phyloP scores from a whole-genome alignment of 2,888 invertebrate species.

The Pyrocoelia pectoralis region DNA sequence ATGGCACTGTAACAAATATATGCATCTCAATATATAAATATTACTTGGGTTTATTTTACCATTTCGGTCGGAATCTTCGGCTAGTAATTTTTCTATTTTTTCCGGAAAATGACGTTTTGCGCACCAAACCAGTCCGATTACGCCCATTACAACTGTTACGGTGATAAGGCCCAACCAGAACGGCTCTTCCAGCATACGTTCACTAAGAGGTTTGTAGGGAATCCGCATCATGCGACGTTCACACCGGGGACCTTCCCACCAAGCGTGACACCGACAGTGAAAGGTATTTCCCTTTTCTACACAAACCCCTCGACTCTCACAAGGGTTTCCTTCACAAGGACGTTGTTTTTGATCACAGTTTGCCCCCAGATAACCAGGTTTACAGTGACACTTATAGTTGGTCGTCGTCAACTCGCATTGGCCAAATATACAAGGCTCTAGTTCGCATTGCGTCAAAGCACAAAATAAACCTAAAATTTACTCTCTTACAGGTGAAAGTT shows the following conservation, averaged over 20 bases:
- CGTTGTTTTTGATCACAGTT: constrained; percentile 73
- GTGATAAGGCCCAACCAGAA: constrained; percentile 91
- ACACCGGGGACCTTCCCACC: constrained; percentile 70
- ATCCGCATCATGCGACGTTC: constrained; percentile 74
- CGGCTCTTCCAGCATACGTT: constrained; percentile 85
- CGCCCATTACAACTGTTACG: constrained; percentile 79
- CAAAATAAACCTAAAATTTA: constrained; percentile 72
- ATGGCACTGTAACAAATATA: constrained; percentile 48
- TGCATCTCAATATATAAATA: constrained; percentile 10
- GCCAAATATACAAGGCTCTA: constrained; percentile 74
- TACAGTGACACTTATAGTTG: constrained; percentile 70
- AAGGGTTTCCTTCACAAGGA: constrained; percentile 77
- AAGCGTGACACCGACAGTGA: constrained; percentile 76
- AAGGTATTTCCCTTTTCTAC: constrained; percentile 72
- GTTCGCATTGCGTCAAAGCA: constrained; percentile 76
- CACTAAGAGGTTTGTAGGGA: constrained; percentile 76
- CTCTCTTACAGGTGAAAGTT: too few relatives aligned
- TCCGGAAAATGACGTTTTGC: constrained; percentile 87
- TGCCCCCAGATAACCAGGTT: constrained; percentile 71
- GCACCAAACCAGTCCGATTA: constrained; percentile 84
- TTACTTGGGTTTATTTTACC: not conserved
- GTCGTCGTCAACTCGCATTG: constrained; percentile 66
- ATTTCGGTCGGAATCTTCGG: constrained; percentile 79
- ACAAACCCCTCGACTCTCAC: constrained; percentile 79
- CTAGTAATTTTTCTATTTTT: constrained; percentile 82